Base-by-base conservation (phyloP, 2,888 invertebrate species). In the Hydropsyche betteni region DNA sequence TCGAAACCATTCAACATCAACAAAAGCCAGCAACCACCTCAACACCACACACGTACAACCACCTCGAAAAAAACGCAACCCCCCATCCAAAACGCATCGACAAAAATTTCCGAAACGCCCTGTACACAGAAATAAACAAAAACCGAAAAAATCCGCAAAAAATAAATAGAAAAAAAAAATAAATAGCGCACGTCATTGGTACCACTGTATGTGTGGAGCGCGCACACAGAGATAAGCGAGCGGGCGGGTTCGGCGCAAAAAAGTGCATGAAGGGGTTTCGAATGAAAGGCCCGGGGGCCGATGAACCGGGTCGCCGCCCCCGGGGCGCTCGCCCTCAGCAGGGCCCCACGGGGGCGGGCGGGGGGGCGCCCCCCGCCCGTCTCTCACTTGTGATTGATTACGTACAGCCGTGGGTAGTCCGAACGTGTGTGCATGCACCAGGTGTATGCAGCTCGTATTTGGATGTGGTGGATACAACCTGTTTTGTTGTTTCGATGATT, bases 311-410 rank as follows among this genome's bases (percentile, higher is more conserved):
- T 72, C 70, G 71, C 52, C 24, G 64, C 36, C 64, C 36, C 71
- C 73, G 12, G 74, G 50, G 70, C 53, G 55, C 64, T 14, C 64
- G 51, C 33, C 8, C 52, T 24, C 44, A 44, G 74, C 24, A 16
- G 72, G 72, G 55, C 55, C 50, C 58, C 38, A 38, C 36, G 58
- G 61, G 61, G 58, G 36, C 44, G 33, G 24, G 61, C 36, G 44
- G 58, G 38, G 24, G 61, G n/a, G 24, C n/a, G 75, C 34, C 64
- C 68, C 51, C 69, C 53, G 51, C 68, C 76, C 74, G 76, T 70
- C 76, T 75, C 72, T 75, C 72, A 69, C 75, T 73, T 68, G 77
- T 77, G 77, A 77, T 77, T 77, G 77, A 77, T 77, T 76, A 74
- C 71, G 74, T 74, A 74, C 74, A 10, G 44, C 44, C 44, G 7